A percentile compares a stretch with the other conserved stretches of the same genome.
Conservation (phyloP, 2,797 vertebrate species). For the Triplophysa yarkandensis region DNA sequence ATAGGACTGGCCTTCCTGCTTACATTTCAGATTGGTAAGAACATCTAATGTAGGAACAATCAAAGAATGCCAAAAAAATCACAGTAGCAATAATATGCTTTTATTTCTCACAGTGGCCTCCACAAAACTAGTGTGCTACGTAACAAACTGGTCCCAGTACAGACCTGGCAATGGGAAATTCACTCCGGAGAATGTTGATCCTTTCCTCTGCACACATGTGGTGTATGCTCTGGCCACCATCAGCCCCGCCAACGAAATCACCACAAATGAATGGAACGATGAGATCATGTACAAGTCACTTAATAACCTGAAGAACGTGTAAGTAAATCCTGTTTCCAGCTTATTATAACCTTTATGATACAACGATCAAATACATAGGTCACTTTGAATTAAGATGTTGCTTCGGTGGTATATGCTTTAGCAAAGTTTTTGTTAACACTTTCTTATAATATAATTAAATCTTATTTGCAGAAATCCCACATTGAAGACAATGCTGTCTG, state of each 20-base stretch:
- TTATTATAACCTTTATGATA: too few species aligned
- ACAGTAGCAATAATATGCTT: neutral
- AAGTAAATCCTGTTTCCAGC: slow-evolving; percentile 54
- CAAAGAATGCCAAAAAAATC: neutral
- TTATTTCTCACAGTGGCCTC: slow-evolving; percentile 70
- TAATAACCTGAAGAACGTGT: slow-evolving; percentile 77
- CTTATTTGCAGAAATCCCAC: slow-evolving; percentile 70
- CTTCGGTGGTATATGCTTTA: neutral
- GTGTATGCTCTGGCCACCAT: slow-evolving; percentile 83
- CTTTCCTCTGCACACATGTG: slow-evolving; percentile 84
- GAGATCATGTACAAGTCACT: slow-evolving; percentile 69
- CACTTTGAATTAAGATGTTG: neutral
- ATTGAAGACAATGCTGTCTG: slow-evolving; percentile 80
- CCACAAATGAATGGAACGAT: slow-evolving; percentile 80
- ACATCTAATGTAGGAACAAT: neutral
- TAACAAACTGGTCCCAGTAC: slow-evolving; percentile 90
- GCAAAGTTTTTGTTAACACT: neutral
- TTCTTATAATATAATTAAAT: neutral
- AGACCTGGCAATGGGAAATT: slow-evolving; percentile 73
- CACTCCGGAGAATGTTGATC: slow-evolving; percentile 76
- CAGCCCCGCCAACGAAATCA: slow-evolving; percentile 73
- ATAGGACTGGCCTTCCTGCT: slow-evolving; percentile 75
- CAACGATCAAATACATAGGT: neutral
- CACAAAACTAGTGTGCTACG: slow-evolving; percentile 82
- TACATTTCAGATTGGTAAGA: slow-evolving; percentile 74